Evolutionary conservation across 2,888 invertebrate genomes (phyloP).

Genomic region (Oscheius sp.): DNA sequence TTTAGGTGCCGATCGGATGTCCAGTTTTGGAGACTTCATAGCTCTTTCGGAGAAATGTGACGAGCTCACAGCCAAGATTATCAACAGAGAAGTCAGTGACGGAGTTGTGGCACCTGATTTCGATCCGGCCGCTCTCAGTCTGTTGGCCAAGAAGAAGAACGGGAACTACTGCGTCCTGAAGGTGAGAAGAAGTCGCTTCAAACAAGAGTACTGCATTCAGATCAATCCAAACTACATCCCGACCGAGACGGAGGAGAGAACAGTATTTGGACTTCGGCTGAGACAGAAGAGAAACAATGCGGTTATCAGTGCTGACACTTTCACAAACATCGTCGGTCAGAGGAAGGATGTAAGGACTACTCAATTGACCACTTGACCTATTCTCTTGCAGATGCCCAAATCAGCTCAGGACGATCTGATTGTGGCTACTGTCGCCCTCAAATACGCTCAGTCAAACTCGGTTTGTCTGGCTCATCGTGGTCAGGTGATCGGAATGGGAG

Average conservation of each 20-base stretch:
- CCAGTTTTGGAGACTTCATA: constrained; percentile 97
- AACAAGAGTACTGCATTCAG: constrained; percentile 75
- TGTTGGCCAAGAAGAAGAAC: constrained; percentile 92
- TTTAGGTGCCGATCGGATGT: constrained; percentile 93
- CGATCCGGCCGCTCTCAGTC: constrained; percentile 83
- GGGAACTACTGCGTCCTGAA: constrained; percentile 90
- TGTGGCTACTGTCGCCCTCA: constrained; percentile 93
- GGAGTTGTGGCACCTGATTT: constrained; percentile 97
- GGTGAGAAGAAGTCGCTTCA: constrained; percentile 72
- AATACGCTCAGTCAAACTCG: constrained; percentile 98
- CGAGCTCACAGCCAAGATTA: constrained; percentile 87
- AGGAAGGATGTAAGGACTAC: constrained; percentile 77
- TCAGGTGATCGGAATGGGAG: constrained; percentile 85
- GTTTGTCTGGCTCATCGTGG: constrained; percentile 95
- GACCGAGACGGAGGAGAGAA: constrained; percentile 83
- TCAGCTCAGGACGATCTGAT: constrained; percentile 88
- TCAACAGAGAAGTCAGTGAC: constrained; percentile 91
- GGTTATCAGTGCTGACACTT: constrained; percentile 83
- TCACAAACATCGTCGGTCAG: constrained; percentile 84
- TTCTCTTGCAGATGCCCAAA: constrained; percentile 79
- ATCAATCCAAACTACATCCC: constrained; percentile 90
- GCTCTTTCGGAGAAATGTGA: constrained; percentile 93
- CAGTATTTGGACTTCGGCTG: constrained; percentile 86
- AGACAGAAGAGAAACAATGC: constrained; percentile 88
- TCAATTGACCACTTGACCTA: background rate